A percentile compares a stretch with the other conserved stretches of the same genome.
Conservation (phyloP, 2,113 vertebrate genomes). For the Gymnorhina tibicen region DNA sequence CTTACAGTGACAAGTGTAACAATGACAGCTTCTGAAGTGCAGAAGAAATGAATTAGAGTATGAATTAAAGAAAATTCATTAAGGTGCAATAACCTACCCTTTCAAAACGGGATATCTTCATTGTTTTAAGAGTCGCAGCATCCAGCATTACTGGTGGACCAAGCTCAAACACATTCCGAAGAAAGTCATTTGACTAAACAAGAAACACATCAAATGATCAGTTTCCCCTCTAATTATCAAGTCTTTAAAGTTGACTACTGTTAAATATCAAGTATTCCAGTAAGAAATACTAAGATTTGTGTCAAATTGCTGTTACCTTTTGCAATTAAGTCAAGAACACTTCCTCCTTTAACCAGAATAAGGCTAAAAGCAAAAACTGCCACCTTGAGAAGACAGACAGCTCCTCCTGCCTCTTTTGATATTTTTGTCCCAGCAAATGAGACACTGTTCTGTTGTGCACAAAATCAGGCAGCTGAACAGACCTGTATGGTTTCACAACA, state of each 20-base stretch:
- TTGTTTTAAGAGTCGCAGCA: conserved; percentile 88
- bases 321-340: not conserved
- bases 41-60: not conserved
- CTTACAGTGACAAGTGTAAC: not conserved
- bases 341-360: not conserved
- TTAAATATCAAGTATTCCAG: not conserved
- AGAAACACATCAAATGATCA: not conserved
- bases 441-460: not conserved
- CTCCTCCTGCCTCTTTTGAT: too few relatives aligned
- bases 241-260: not conserved
- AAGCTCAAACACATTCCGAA: conserved; percentile 95
- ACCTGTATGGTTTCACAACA: not conserved
- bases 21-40: not conserved
- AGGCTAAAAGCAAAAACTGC: not conserved
- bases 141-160: conserved; percentile 92
- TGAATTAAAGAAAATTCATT: not conserved
- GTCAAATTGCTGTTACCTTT: not conserved
- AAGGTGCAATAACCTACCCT: conserved; percentile 76
- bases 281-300: not conserved
- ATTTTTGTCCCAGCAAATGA: not conserved
- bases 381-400: not conserved
- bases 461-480: not conserved
- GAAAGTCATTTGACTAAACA: conserved; percentile 91
- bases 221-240: not conserved
- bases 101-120: conserved; percentile 95